phyloP scores from a whole-genome alignment of 2,113 vertebrate genomes.

The Struthio camelus region DNA sequence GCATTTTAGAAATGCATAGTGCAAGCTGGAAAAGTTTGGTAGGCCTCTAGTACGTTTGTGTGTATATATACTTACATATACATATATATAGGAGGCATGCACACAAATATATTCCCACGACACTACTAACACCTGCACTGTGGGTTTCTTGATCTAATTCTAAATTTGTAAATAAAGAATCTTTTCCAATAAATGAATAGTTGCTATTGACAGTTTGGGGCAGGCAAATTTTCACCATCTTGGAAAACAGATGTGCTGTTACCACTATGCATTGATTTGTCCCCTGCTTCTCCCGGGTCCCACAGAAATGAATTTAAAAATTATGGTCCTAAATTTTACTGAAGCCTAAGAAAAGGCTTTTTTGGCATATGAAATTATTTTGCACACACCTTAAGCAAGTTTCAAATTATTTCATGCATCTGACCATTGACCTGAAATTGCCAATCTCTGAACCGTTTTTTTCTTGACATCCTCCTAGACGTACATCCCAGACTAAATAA shows the following conservation, averaged over 20 bases:
- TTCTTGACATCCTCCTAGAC: not conserved
- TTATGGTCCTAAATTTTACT: not conserved
- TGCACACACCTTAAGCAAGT: not conserved
- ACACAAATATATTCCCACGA: accelerated
- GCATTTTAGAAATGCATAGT: not conserved
- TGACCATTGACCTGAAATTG: not conserved
- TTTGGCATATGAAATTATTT: not conserved
- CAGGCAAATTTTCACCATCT: not conserved
- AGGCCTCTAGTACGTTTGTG: too few relatives aligned
- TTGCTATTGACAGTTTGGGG: not conserved
- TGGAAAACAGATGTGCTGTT: not conserved
- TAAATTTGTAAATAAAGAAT: not conserved
- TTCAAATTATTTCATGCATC: not conserved
- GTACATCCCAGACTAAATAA: accelerated
- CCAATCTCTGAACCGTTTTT: not conserved
- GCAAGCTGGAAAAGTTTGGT: not conserved
- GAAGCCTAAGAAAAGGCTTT: not conserved
- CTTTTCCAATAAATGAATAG: not conserved
- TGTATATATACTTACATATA: accelerated
- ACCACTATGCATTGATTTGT: accelerated
- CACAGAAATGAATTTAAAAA: not conserved
- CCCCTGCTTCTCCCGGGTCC: not conserved
- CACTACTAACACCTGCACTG: not conserved
- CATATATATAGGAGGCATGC: not conserved
- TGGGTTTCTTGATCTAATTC: not conserved